These are phyloP conservation scores for Schizopygopsis pylzovi DNA, from an alignment of 2,797 vertebrate species.

Conservation along the genomic window DNA sequence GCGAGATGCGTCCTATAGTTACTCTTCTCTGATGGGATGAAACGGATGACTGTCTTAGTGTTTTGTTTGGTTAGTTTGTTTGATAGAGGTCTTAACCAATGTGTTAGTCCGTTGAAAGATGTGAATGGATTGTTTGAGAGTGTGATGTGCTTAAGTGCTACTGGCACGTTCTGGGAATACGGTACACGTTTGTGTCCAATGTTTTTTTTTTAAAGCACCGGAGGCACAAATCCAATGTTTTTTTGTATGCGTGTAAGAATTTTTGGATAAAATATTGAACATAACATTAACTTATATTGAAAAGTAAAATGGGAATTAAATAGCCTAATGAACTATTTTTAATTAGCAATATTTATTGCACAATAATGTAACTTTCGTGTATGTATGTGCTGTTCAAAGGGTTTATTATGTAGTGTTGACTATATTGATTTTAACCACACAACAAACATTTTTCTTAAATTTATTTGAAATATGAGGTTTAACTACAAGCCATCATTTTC, in stretches of 20 bases:
- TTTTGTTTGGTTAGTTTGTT: constrained; percentile 54
- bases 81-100: constrained; percentile 43
- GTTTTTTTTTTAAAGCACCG: neutral
- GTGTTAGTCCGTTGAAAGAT: neutral
- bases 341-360: neutral
- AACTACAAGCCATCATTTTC: neutral
- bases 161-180: neutral
- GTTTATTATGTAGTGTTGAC: neutral
- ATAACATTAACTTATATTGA: neutral
- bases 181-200: neutral
- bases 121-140: constrained; percentile 40
- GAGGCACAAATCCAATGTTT: neutral
- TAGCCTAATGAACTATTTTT: neutral
- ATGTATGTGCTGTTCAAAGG: neutral
- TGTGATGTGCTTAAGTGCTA: neutral
- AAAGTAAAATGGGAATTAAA: neutral
- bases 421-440: neutral
- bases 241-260: neutral
- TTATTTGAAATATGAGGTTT: neutral
- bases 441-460: neutral
- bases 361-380: too few species aligned
- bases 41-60: constrained; percentile 60
- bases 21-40: constrained; percentile 60
- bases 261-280: too few species aligned
- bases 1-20: constrained; percentile 39